These are phyloP conservation scores for Callaeas wilsoni DNA, from an alignment of 2,113 vertebrate genomes.

Conservation along the genomic window DNA sequence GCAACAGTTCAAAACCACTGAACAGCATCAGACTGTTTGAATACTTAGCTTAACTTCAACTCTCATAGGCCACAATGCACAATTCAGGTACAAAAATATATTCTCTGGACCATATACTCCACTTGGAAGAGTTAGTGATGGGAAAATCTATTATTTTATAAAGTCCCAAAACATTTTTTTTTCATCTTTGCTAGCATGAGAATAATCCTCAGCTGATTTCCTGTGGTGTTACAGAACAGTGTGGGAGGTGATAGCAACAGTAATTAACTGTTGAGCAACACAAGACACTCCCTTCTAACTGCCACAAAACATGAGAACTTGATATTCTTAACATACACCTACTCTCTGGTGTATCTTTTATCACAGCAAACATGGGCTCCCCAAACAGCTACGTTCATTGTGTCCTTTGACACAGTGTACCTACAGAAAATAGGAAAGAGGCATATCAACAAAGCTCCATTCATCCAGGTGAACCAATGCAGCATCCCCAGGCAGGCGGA, in stretches of 20 bases:
- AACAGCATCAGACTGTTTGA: background rate
- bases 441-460: background rate
- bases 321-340: background rate
- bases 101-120: background rate
- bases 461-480: accelerated
- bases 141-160: background rate
- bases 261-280: slow-evolving; percentile 54
- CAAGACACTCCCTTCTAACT: background rate
- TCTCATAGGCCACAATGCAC: background rate
- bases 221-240: background rate
- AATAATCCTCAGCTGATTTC: background rate
- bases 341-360: background rate
- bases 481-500: background rate
- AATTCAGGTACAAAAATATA: background rate
- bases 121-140: background rate
- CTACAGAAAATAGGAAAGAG: background rate
- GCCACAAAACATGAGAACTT: slow-evolving; percentile 11
- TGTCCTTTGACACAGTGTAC: background rate
- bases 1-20: background rate
- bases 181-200: background rate
- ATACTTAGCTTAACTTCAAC: background rate
- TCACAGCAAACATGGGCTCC: background rate
- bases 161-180: background rate
- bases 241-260: slow-evolving; percentile 29
- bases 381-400: background rate